A percentile compares a stretch with the other conserved stretches of the same genome.
Evolutionary conservation across 2,797 vertebrate species (phyloP).

Genomic region (Knipowitschia caucasica): DNA sequence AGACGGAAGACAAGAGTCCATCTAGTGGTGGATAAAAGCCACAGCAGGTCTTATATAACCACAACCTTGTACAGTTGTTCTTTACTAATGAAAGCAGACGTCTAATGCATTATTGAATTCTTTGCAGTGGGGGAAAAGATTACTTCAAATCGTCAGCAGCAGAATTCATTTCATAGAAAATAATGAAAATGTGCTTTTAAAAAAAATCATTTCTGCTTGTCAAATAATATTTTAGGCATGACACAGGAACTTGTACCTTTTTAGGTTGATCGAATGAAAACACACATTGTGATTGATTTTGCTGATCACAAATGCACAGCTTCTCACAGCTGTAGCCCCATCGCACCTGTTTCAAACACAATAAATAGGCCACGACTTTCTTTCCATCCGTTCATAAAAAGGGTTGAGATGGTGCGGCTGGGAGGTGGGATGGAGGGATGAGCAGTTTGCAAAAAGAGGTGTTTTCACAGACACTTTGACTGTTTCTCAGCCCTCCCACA

Average conservation of each 20-base stretch:
- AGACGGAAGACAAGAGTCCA: conserved; percentile 25
- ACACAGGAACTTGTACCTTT: not conserved
- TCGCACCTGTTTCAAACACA: not conserved
- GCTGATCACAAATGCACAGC: not conserved
- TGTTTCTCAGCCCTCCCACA: conserved; percentile 63
- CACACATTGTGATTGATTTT: not conserved
- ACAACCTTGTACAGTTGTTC: conserved; percentile 30
- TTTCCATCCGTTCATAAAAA: conserved; percentile 19
- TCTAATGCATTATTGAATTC: conserved; percentile 47
- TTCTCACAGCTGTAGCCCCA: not conserved
- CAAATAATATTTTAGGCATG: not conserved
- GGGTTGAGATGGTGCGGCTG: conserved; percentile 23
- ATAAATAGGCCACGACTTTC: conserved; percentile 38
- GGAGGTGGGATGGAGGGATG: conserved; percentile 40
- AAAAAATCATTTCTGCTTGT: not conserved
- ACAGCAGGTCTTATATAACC: conserved; percentile 31
- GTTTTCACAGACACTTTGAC: conserved; percentile 57
- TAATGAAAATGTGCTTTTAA: conserved; percentile 12
- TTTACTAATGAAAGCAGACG: conserved; percentile 42
- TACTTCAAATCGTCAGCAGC: conserved; percentile 50
- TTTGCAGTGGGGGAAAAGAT: conserved; percentile 36
- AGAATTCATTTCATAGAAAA: conserved; percentile 18
- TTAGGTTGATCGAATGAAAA: not conserved
- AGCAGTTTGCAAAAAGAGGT: conserved; percentile 3
- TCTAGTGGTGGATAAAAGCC: conserved; percentile 24